phyloP scores from a whole-genome alignment of 2,888 invertebrate genomes.

The Epistrophella euchroma region DNA sequence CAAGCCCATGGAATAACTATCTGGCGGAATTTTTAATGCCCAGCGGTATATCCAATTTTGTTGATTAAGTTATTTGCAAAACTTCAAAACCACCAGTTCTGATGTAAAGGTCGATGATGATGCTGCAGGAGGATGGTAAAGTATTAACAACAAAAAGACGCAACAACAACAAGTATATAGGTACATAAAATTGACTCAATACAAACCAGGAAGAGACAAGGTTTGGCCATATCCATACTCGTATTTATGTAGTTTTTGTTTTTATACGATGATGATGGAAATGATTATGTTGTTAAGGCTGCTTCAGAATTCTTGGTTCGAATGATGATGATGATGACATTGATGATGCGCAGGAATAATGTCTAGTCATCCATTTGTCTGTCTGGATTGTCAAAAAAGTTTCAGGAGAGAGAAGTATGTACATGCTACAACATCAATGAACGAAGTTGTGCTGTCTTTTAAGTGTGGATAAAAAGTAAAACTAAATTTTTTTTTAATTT shows the following conservation, averaged over 20 bases:
- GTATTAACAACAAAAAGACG: conserved; percentile 33
- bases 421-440: background rate
- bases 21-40: conserved; percentile 66
- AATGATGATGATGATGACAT: conserved; percentile 47
- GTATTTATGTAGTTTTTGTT: background rate
- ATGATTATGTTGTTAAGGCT: conserved; percentile 44
- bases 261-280: conserved; percentile 39
- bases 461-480: conserved; percentile 15
- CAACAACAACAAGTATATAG: conserved; percentile 24
- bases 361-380: conserved; percentile 56
- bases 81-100: conserved; percentile 51
- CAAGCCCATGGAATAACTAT: conserved; percentile 33
- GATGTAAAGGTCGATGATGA: conserved; percentile 40
- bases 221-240: background rate
- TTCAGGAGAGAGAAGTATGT: background rate
- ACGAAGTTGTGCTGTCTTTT: background rate
- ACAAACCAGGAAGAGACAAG: conserved; percentile 59
- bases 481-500: background rate
- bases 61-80: conserved; percentile 74
- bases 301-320: conserved; percentile 35
- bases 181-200: conserved; percentile 49
- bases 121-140: conserved; percentile 16
- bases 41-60: conserved; percentile 75
- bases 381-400: conserved; percentile 54
- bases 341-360: conserved; percentile 54